These are phyloP conservation scores for Drosophila athabasca DNA, from an alignment of 1,140 invertebrate genomes.

Conservation along the genomic window DNA sequence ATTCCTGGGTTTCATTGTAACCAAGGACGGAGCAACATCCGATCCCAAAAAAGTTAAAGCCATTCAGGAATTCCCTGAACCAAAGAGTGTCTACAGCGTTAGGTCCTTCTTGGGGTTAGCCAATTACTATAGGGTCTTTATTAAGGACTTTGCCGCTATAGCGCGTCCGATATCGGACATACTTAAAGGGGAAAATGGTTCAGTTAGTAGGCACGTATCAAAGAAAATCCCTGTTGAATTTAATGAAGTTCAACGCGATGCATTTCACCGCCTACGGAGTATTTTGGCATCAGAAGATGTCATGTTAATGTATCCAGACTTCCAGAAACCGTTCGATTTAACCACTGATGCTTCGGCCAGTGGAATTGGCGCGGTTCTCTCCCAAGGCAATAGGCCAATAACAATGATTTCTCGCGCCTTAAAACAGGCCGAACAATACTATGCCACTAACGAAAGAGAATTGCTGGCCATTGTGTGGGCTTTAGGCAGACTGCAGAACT, in stretches of 20 bases:
- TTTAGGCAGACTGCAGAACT: constrained; percentile 11
- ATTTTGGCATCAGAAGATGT: constrained; percentile 44
- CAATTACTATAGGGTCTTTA: constrained; percentile 22
- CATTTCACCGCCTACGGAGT: constrained; percentile 11
- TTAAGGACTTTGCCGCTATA: constrained; percentile 26
- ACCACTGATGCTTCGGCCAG: constrained; percentile 36
- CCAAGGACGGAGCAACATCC: constrained; percentile 4
- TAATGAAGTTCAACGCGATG: not conserved
- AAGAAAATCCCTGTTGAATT: constrained; percentile 17
- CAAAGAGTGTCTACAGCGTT: constrained; percentile 3
- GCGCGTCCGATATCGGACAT: constrained; percentile 16
- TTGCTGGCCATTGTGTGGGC: constrained; percentile 22
- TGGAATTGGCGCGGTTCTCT: constrained; percentile 33
- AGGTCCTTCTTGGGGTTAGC: constrained; percentile 19
- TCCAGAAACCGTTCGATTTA: constrained; percentile 33
- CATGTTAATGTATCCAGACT: constrained; percentile 26
- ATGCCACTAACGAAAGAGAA: constrained; percentile 16
- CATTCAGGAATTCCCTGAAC: constrained; percentile 13
- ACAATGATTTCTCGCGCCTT: constrained; percentile 23
- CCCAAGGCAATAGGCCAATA: constrained; percentile 25
- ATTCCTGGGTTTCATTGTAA: constrained; percentile 18
- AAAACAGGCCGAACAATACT: constrained; percentile 8
- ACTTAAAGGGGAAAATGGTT: constrained; percentile 21
- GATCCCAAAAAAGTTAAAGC: constrained; percentile 13
- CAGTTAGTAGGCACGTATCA: constrained; percentile 11